Conservation (phyloP, 2,113 vertebrate species). For the Bos indicus region DNA sequence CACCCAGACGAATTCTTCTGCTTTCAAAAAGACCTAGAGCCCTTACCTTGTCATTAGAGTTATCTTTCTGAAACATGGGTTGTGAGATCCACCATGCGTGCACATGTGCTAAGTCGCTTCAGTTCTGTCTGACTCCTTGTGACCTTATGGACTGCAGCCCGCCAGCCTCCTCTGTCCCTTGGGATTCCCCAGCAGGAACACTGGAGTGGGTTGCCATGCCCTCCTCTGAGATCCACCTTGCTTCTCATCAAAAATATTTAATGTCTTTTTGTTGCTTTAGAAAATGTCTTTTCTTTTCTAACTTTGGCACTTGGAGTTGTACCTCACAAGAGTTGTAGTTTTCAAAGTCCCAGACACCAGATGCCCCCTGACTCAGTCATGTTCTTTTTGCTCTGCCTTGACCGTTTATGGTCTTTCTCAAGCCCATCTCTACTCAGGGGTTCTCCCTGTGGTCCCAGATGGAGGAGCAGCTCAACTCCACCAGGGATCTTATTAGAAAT, state of each 20-base stretch:
- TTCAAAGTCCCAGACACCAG: background rate
- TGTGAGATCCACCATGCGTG: background rate
- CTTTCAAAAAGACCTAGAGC: background rate
- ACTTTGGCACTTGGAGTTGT: background rate
- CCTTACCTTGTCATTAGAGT: background rate
- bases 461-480: background rate
- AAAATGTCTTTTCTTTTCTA: background rate
- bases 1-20: background rate
- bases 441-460: background rate
- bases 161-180: background rate
- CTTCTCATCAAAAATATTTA: background rate
- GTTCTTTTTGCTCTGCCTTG: background rate
- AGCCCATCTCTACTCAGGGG: background rate
- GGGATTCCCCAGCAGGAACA: background rate
- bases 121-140: background rate
- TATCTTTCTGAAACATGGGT: background rate
- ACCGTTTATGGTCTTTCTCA: background rate
- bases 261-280: background rate
- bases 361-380: background rate
- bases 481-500: background rate
- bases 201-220: background rate
- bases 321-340: background rate
- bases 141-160: background rate
- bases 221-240: background rate
- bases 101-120: background rate